Percentiles rank a stretch among this genome's conserved stretches.
Evolutionary conservation across 2,113 vertebrate species (phyloP).

Genomic region (Dascyllus trimaculatus): DNA sequence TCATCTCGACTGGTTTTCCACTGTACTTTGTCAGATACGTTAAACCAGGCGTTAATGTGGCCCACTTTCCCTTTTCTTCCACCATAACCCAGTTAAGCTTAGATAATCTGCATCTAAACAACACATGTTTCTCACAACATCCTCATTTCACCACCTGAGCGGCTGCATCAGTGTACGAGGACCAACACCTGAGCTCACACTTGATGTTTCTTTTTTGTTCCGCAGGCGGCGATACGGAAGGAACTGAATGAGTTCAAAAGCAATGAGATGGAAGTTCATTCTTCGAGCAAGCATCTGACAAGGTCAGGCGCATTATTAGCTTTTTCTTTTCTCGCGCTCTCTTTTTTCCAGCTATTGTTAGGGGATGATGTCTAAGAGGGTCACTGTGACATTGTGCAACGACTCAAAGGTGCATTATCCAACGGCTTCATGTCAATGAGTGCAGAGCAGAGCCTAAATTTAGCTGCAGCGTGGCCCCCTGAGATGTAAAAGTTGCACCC

Average conservation of each 20-base stretch:
- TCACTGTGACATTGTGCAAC: constrained; percentile 45
- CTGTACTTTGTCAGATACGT: no score
- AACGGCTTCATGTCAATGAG: constrained; percentile 14
- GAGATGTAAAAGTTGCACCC: constrained; percentile 61
- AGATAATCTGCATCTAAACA: constrained; percentile 13
- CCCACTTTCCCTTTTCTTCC: background rate
- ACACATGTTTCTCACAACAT: constrained; percentile 21
- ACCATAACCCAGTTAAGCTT: background rate
- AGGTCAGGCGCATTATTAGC: constrained; percentile 83
- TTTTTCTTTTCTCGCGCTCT: background rate
- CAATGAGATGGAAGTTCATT: constrained; percentile 98
- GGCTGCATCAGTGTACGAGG: background rate
- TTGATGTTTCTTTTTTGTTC: constrained; percentile 4
- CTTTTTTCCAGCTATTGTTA: background rate
- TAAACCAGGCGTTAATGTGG: background rate
- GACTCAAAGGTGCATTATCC: constrained; percentile 22
- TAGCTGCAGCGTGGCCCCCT: constrained; percentile 49
- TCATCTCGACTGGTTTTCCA: background rate
- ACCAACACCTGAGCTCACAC: constrained; percentile 20
- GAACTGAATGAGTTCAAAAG: constrained; percentile 99
- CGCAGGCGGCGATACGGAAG: constrained; percentile 96
- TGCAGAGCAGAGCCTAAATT: constrained; percentile 60
- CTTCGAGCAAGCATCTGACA: constrained; percentile 98
- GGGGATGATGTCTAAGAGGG: background rate
- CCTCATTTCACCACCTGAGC: constrained; percentile 17